phyloP scores from a whole-genome alignment of 2,113 vertebrate genomes.

The Lepidothrix coronata region DNA sequence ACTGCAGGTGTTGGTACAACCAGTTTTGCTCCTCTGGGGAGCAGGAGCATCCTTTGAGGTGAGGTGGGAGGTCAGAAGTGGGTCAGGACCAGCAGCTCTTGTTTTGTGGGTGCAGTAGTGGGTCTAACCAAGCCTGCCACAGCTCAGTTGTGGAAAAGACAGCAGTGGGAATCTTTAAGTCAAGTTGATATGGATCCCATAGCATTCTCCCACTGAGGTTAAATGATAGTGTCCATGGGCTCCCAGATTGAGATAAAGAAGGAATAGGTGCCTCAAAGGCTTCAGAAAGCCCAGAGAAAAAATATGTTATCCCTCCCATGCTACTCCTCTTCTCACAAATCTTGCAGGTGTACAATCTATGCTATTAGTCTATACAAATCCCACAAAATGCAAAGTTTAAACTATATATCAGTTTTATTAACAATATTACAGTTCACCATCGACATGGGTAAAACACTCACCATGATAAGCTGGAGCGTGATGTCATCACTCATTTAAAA shows the following conservation, averaged over 20 bases:
- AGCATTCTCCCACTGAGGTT: not conserved
- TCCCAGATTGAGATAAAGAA: not conserved
- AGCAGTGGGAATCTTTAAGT: not conserved
- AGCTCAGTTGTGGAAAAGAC: not conserved
- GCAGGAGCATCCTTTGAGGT: not conserved
- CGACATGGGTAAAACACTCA: not conserved
- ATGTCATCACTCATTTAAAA: not conserved
- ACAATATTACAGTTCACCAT: not conserved
- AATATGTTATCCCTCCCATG: not conserved
- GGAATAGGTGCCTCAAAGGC: not conserved
- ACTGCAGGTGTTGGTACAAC: not conserved
- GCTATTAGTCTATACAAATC: not conserved
- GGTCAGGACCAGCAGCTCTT: not conserved
- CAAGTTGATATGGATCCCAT: not conserved
- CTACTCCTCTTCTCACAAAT: not conserved
- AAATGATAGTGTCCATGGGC: not conserved
- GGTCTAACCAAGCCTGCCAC: not conserved
- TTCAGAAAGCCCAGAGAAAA: not conserved
- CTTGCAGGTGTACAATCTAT: not conserved
- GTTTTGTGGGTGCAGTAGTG: not conserved
- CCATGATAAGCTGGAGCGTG: rapidly evolving
- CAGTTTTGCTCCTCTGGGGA: not conserved
- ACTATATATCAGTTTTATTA: rapidly evolving
- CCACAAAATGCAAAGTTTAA: not conserved
- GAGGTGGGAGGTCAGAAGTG: not conserved